These are phyloP conservation scores for Cantharis lateralis DNA, from an alignment of 2,888 invertebrate species.

Conservation along the genomic window DNA sequence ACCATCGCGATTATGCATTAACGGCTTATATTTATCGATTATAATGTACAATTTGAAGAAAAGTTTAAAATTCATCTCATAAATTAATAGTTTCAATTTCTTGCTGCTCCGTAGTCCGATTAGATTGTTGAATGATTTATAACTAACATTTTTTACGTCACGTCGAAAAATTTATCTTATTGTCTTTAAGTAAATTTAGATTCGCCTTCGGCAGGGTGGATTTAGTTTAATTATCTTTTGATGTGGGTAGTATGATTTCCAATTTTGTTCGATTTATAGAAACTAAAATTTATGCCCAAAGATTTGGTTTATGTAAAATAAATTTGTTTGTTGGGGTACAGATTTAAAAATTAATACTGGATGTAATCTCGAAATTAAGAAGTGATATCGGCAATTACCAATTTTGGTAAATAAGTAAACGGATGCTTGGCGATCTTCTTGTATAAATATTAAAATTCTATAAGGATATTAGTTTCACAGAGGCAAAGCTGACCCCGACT, in stretches of 20 bases:
- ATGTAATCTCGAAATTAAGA: background rate
- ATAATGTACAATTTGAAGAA: background rate
- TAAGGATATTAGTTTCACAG: slow-evolving; percentile 30
- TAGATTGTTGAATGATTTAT: background rate
- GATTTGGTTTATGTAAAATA: background rate
- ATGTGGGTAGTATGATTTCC: background rate
- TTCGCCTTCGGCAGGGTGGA: slow-evolving; percentile 11
- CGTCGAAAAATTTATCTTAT: slow-evolving; percentile 15
- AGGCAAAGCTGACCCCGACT: slow-evolving; percentile 31
- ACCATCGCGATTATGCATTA: slow-evolving; percentile 13
- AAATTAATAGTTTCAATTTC: too few relatives aligned
- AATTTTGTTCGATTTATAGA: background rate
- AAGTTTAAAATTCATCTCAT: background rate
- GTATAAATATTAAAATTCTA: slow-evolving; percentile 29
- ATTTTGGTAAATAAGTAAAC: slow-evolving; percentile 24
- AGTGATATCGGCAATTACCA: slow-evolving; percentile 18
- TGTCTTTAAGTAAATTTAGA: slow-evolving; percentile 11
- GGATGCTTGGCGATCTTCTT: slow-evolving; percentile 23
- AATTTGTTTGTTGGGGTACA: background rate
- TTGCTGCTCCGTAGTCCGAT: too few relatives aligned
- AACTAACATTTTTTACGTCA: slow-evolving; percentile 10
- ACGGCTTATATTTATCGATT: slow-evolving; percentile 14
- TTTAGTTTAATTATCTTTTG: slow-evolving; percentile 12
- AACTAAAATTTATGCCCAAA: background rate
- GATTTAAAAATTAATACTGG: background rate